These are phyloP conservation scores for Amiota mariae DNA, from an alignment of 2,888 invertebrate species.

Conservation along the genomic window DNA sequence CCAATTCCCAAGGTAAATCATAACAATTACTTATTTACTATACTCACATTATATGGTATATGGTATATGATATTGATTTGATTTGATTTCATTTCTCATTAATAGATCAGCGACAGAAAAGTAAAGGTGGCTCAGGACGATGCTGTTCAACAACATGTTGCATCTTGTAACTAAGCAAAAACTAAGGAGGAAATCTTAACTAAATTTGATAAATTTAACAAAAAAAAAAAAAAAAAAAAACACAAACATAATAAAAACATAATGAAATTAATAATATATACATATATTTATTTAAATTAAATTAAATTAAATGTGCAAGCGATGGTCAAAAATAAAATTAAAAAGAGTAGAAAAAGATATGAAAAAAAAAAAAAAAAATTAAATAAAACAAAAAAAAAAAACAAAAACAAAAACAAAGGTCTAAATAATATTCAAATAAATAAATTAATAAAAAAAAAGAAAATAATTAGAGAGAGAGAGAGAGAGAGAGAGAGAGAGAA, in stretches of 20 bases:
- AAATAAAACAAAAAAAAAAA: no score
- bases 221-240: conserved; percentile 3
- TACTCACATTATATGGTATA: no score
- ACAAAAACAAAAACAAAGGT: not conserved
- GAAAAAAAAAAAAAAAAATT: not conserved
- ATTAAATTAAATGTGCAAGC: not conserved
- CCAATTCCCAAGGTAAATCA: conserved; percentile 88
- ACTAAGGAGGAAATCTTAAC: conserved; percentile 40
- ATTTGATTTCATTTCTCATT: not conserved
- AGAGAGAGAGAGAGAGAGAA: no score
- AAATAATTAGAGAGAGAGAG: no score
- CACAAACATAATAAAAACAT: no score
- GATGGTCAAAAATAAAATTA: conserved; percentile 17
- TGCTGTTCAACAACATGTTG: conserved; percentile 95
- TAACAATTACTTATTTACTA: no score
- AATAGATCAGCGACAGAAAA: conserved; percentile 94
- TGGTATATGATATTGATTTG: no score
- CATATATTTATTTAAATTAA: not conserved
- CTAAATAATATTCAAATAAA: not conserved
- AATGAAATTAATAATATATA: not conserved
- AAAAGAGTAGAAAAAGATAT: conserved; percentile 3
- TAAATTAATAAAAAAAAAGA: not conserved
- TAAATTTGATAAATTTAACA: conserved; percentile 45
- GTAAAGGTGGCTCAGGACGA: conserved; percentile 95
- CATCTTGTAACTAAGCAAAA: conserved; percentile 85